Evolutionary conservation across 1,140 invertebrate genomes (phyloP).

Genomic region (Octopus bimaculoides): DNA sequence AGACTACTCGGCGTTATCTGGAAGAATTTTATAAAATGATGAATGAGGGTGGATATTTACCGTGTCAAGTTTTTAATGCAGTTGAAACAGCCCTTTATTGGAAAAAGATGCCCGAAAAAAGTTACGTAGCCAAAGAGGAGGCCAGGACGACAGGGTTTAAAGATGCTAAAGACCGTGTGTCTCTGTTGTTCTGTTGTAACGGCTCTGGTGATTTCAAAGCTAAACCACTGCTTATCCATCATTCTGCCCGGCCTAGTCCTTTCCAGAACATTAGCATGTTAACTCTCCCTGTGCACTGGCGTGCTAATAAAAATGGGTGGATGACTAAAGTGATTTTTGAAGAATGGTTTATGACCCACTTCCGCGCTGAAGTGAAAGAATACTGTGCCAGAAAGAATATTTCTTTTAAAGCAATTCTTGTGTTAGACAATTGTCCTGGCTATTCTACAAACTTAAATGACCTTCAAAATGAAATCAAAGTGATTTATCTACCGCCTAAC

Average conservation of each 20-base stretch:
- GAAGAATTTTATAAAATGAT: background rate
- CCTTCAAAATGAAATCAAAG: background rate
- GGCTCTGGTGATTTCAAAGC: background rate
- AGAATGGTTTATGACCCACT: background rate
- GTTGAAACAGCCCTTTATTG: background rate
- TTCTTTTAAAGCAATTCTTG: background rate
- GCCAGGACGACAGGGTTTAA: background rate
- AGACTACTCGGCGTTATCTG: background rate
- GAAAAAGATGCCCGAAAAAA: background rate
- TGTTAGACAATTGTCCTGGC: background rate
- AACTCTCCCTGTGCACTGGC: background rate
- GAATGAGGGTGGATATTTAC: background rate
- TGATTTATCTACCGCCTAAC: background rate
- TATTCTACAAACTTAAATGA: slow-evolving; percentile 1
- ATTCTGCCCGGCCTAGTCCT: background rate
- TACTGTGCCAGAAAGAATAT: background rate
- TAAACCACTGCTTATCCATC: background rate
- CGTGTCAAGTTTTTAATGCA: background rate
- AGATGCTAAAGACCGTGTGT: background rate
- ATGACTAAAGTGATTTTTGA: background rate
- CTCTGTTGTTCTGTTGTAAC: background rate
- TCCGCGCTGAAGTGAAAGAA: background rate
- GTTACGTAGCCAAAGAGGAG: background rate
- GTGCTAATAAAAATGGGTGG: background rate
- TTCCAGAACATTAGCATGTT: background rate